Evolutionary conservation across 2,797 vertebrate genomes (phyloP), one percentile per base, ranked within the genome.

Genomic region (Tinamus major): DNA sequence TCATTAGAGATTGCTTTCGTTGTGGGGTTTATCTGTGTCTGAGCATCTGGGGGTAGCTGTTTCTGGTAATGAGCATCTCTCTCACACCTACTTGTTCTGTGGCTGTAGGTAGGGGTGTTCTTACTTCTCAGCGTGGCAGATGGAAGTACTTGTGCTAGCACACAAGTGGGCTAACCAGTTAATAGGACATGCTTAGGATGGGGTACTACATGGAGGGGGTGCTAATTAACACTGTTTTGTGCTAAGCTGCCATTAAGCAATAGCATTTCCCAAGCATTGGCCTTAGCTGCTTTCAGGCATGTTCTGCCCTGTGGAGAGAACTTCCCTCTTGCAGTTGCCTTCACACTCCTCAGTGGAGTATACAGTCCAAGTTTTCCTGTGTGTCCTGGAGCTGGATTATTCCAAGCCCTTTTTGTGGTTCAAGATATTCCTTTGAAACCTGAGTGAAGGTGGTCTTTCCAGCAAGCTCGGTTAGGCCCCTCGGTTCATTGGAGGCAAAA

Each of bases 301-400:
- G 6, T 77, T 92, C 85, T 87, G 21, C 33, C 39, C 26, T 0
- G 0, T 4, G 42, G 56, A 51, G 29, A n/a, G 20, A 10, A 5
- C 20, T 19, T 35, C 46, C 24, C 4, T 58, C 35, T 67, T 0
- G 0, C 21, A 41, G 33, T 19, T 63, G 10, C 11, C 8, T 92
- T 91, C 76, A 31, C 0, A 1, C 14, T 77, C 21, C 20, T 29
- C 10, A 59, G 72, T 70, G 24, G 20, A 24, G 86, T 31, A 10
- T 8, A 21, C 4, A n/a, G 16, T 46, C 18, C 51, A 39, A 48
- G 16, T 27, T 79, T 86, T 70, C n/a, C 16, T 37, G 1, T 26
- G 2, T 21, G 3, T 61, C 51, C n/a, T 35, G 10, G 79, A 56
- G n/a, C 0, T 67, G 39, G 48, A 26, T 64, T 82, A 23, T 77